Percentiles rank a stretch among this genome's conserved stretches.
These are phyloP conservation scores for Lycodopsis pacificus DNA, from an alignment of 2,797 vertebrate genomes.

Conservation along the genomic window DNA sequence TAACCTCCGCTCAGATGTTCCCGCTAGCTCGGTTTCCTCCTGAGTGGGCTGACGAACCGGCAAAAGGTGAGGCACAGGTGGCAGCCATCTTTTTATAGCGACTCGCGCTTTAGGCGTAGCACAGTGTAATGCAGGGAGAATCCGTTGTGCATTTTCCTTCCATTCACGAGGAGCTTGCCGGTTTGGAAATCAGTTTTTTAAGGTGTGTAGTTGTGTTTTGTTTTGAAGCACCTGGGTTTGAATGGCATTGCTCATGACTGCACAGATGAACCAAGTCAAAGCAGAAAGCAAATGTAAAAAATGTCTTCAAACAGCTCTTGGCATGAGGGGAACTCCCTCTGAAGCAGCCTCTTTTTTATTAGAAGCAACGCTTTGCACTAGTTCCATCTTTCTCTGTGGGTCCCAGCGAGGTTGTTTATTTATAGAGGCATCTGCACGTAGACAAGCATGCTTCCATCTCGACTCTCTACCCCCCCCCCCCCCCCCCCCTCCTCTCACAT, in stretches of 20 bases:
- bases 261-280: constrained; percentile 22
- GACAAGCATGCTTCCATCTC: constrained; percentile 40
- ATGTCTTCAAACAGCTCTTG: background rate
- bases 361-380: constrained; percentile 38
- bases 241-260: background rate
- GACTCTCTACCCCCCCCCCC: constrained; percentile 3
- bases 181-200: background rate
- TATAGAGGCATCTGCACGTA: constrained; percentile 69
- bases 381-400: constrained; percentile 40
- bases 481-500: background rate
- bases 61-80: constrained; percentile 8
- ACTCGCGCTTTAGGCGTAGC: constrained; percentile 8
- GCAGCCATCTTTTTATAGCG: background rate
- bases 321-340: constrained; percentile 14
- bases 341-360: constrained; percentile 39
- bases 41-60: constrained; percentile 12
- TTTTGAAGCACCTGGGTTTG: background rate
- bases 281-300: background rate
- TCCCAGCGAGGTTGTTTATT: constrained; percentile 67
- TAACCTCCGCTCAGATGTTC: constrained; percentile 4
- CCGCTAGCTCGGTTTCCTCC: background rate
- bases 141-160: constrained; percentile 3
- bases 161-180: background rate
- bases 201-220: background rate
- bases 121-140: constrained; percentile 22